Evolutionary conservation across 2,797 vertebrate genomes (phyloP), one percentile per base, ranked within the genome.

Genomic region (Xyrichtys novacula): DNA sequence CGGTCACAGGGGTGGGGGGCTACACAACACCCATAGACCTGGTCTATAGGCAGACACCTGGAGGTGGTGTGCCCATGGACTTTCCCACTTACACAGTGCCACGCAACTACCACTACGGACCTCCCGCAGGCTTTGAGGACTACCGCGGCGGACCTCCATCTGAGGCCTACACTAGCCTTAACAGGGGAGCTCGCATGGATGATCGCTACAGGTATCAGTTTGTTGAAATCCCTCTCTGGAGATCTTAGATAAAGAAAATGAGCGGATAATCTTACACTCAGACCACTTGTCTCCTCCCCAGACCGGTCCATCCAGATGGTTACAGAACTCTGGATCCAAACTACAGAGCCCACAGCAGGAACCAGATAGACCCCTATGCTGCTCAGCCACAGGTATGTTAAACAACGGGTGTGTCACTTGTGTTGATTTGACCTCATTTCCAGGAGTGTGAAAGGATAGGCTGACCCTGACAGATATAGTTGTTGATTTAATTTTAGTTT

Each of bases 31-130:
- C 97, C 0, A 85, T 95, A 72, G 95, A 95, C 65, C 93, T 95
- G 32, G 87, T 94, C 42, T 97, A 97, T 88, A 93, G 96, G 64
- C 96, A 92, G 81, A 50, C 2, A 4, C 96, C 95, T 44, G 9
- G 83, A 71, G 91, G 0, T 80, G 93, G 26, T 61, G 85, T 93
- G 36, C 91, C 89, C 23, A 90, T 90, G 1, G 94, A 96, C 1
- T 92, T 96, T 85, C 93, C 94, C 78, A 96, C 95, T 0, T 90
- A 93, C 62, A 98, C 97, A 1, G 96, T 98, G 25, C 97, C 97
- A 38, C 95, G 96, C 47, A 97, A 97, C 90, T 98, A 98, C 88
- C 96, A 97, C 86, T 98, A 98, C 20, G 96, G 85, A 72, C 96
- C 91, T 78, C 94, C 4, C 0, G 93, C 80, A 8, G 92, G 84